Percentiles rank a stretch among this genome's conserved stretches.
Conservation (phyloP, 2,113 vertebrate genomes). For the Columba livia region DNA sequence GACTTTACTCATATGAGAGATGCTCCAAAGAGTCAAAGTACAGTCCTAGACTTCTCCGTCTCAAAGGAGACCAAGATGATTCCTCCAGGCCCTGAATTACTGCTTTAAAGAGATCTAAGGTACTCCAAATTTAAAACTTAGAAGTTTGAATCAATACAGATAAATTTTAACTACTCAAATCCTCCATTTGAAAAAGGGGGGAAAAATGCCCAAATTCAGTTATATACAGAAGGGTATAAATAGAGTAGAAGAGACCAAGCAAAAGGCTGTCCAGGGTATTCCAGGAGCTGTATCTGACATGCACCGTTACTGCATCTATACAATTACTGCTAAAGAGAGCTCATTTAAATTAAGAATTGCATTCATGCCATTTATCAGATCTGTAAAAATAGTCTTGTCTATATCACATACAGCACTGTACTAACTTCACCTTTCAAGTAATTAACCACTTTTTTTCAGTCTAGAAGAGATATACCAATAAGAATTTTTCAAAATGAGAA, state of each 20-base stretch:
- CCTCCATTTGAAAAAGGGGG: neutral
- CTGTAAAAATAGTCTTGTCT: neutral
- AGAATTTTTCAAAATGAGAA: neutral
- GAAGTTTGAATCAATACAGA: neutral
- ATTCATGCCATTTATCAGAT: neutral
- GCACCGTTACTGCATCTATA: neutral
- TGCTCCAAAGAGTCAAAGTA: neutral
- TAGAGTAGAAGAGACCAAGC: neutral
- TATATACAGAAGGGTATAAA: neutral
- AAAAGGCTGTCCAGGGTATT: neutral
- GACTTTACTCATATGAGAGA: neutral
- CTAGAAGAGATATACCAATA: neutral
- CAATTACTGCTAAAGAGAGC: neutral
- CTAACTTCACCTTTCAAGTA: neutral
- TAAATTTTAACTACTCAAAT: neutral
- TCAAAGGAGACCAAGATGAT: neutral
- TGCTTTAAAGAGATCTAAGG: neutral
- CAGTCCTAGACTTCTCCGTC: neutral
- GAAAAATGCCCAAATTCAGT: neutral
- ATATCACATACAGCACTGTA: neutral
- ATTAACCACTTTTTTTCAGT: neutral
- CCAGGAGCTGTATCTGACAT: neutral
- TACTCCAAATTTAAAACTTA: slow-evolving; percentile 19
- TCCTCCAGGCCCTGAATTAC: neutral
- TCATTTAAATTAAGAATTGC: neutral